These are phyloP conservation scores for Corythornis vintsioides DNA, from an alignment of 2,113 vertebrate genomes.

Conservation along the genomic window DNA sequence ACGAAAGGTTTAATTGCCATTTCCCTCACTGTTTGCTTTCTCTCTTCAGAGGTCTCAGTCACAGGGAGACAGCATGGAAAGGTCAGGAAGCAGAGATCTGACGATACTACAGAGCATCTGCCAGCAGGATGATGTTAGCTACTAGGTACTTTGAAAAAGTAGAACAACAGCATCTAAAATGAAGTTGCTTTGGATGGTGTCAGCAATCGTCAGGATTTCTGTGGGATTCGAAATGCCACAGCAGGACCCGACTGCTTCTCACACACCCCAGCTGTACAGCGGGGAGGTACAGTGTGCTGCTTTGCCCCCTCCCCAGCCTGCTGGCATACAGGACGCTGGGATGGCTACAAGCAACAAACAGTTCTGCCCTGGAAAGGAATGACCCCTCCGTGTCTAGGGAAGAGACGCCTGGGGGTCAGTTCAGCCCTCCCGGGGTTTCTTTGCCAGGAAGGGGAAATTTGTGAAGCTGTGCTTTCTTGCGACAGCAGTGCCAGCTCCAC, in stretches of 20 bases:
- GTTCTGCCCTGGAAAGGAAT: neutral
- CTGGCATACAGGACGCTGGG: neutral
- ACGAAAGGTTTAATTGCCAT: neutral
- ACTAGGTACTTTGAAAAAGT: neutral
- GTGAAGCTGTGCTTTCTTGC: neutral
- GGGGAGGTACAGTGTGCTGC: neutral
- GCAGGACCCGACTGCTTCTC: neutral
- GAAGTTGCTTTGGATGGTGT: neutral
- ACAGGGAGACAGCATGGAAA: neutral
- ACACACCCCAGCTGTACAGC: rapidly evolving
- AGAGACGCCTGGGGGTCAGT: neutral
- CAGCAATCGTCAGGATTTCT: neutral
- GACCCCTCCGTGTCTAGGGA: neutral
- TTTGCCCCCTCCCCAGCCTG: neutral
- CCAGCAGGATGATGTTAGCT: neutral
- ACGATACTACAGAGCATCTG: neutral
- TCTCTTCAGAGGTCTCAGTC: neutral
- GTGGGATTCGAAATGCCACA: neutral
- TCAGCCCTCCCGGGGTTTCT: neutral
- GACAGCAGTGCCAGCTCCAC: neutral
- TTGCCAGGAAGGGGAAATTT: neutral
- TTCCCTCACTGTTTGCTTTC: neutral
- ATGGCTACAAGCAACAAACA: neutral
- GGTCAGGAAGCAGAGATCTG: neutral
- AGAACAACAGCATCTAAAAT: neutral